These are phyloP conservation scores for Charina bottae DNA, from an alignment of 2,113 vertebrate species.

Conservation along the genomic window DNA sequence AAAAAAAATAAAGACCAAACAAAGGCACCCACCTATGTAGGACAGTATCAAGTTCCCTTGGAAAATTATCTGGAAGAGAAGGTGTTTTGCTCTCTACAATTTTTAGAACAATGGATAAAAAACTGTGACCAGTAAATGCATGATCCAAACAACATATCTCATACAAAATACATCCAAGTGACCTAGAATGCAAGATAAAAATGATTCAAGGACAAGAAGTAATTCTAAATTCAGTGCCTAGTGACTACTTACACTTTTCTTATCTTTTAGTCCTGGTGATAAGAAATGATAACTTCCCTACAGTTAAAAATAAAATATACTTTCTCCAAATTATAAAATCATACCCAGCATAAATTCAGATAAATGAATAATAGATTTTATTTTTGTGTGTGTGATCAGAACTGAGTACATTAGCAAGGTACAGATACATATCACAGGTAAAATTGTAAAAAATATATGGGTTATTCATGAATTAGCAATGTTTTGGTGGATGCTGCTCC, in stretches of 20 bases:
- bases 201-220: constrained; percentile 10
- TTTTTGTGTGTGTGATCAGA: neutral
- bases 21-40: constrained; percentile 73
- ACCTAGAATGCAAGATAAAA: constrained; percentile 72
- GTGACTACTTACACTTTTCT: neutral
- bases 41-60: constrained; percentile 76
- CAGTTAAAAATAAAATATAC: neutral
- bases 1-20: neutral
- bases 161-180: constrained; percentile 86
- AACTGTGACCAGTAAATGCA: constrained; percentile 83
- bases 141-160: constrained; percentile 86
- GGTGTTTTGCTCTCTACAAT: constrained; percentile 84
- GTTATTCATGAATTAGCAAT: neutral
- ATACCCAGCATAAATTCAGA: neutral
- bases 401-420: neutral
- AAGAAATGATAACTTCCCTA: neutral
- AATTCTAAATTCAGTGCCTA: neutral
- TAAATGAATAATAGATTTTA: neutral
- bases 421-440: neutral
- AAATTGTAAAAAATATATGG: neutral
- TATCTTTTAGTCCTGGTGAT: neutral
- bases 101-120: constrained; percentile 82
- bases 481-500: neutral
- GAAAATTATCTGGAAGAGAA: constrained; percentile 75
- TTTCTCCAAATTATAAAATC: constrained; percentile 1